Evolutionary conservation across 2,888 invertebrate species (phyloP).

Genomic region (Drosophila neonasuta): DNA sequence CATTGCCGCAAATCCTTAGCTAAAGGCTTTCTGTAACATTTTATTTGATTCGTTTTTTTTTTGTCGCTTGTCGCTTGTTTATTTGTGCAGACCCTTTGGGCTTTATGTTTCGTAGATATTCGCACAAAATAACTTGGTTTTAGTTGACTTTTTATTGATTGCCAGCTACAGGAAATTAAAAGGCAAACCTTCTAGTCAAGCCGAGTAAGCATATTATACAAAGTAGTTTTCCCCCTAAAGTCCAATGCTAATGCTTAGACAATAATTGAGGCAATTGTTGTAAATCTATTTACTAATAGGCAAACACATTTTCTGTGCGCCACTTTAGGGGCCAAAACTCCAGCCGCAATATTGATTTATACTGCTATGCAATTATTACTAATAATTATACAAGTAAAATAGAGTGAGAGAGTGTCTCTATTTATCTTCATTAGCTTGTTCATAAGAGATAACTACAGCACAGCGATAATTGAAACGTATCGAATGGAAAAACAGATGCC

Average conservation of each 20-base stretch:
- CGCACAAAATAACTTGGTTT: slow-evolving; percentile 56
- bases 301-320: background rate
- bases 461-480: slow-evolving; percentile 51
- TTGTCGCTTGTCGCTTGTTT: slow-evolving; percentile 43
- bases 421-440: slow-evolving; percentile 5
- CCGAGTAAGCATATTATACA: slow-evolving; percentile 34
- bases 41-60: slow-evolving; percentile 33
- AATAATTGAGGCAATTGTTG: slow-evolving; percentile 39
- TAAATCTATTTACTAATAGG: slow-evolving; percentile 11
- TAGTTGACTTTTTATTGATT: slow-evolving; percentile 66
- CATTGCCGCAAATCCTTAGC: slow-evolving; percentile 62
- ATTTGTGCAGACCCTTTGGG: slow-evolving; percentile 62
- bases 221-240: slow-evolving; percentile 33
- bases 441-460: slow-evolving; percentile 25
- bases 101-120: slow-evolving; percentile 51
- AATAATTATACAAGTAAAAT: background rate
- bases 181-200: slow-evolving; percentile 36
- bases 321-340: background rate
- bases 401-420: background rate
- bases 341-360: background rate
- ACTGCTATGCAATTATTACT: background rate
- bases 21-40: slow-evolving; percentile 57
- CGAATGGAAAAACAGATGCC: slow-evolving; percentile 42
- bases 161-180: slow-evolving; percentile 69
- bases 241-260: slow-evolving; percentile 26